A percentile compares a stretch with the other conserved stretches of the same genome.
These are phyloP conservation scores for Proctacanthus coquilletti DNA, from an alignment of 1,140 invertebrate species.

Conservation along the genomic window DNA sequence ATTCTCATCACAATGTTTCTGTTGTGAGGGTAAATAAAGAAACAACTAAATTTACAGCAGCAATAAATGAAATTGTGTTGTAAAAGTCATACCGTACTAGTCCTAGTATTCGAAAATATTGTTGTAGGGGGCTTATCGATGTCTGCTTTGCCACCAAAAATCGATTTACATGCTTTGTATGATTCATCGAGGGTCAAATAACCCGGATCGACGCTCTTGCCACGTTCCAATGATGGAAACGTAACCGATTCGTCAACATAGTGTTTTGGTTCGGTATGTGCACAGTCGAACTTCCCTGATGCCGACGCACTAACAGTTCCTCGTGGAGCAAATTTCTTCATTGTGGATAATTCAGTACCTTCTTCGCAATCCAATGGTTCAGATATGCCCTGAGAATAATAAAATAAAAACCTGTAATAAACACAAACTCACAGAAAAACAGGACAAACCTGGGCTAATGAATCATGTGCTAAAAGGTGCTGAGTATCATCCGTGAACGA, in stretches of 20 bases:
- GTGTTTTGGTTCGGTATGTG: constrained; percentile 4
- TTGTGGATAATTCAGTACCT: constrained; percentile 1
- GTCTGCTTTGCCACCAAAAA: constrained; percentile 8
- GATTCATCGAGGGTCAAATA: constrained; percentile 10
- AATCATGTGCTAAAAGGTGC: constrained; percentile 4
- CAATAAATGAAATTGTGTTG: too few relatives aligned
- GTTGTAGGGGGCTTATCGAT: neutral
- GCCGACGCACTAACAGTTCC: constrained; percentile 5
- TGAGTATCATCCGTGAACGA: neutral
- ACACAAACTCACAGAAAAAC: neutral
- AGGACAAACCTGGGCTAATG: constrained; percentile 3
- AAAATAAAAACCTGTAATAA: neutral
- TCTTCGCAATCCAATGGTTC: neutral
- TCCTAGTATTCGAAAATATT: too few relatives aligned
- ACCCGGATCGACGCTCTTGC: constrained; percentile 4
- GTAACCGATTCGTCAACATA: constrained; percentile 11
- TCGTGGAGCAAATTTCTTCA: constrained; percentile 6
- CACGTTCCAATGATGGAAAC: constrained; percentile 7
- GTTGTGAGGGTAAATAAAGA: constrained; percentile 7
- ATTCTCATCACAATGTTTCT: constrained; percentile 36
- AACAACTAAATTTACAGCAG: too few relatives aligned
- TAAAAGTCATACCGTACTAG: too few relatives aligned
- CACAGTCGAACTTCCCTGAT: constrained; percentile 4
- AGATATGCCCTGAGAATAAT: neutral
- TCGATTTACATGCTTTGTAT: constrained; percentile 9